Evolutionary conservation across 2,113 vertebrate genomes (phyloP).

Genomic region (Galemys pyrenaicus): DNA sequence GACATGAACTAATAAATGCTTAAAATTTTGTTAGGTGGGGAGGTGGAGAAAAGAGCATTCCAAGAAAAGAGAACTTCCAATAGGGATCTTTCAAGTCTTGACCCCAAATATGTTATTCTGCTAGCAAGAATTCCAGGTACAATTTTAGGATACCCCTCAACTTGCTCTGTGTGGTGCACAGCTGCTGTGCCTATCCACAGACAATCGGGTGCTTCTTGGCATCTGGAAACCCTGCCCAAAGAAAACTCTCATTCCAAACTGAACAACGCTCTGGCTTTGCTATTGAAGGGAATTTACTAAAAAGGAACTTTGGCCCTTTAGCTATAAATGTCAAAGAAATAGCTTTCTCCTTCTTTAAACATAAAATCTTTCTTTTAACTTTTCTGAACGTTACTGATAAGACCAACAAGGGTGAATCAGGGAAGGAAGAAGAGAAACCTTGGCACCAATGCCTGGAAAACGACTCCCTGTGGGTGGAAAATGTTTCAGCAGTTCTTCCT

Average conservation of each 20-base stretch:
- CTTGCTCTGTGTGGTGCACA: fast-evolving
- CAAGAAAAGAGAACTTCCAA: neutral
- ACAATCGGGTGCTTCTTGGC: fast-evolving
- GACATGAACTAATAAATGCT: neutral
- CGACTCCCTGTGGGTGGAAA: conserved; percentile 42
- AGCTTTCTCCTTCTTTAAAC: conserved; percentile 33
- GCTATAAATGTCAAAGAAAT: conserved; percentile 11
- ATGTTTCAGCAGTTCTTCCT: conserved; percentile 52
- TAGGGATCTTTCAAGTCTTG: neutral
- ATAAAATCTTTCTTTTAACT: neutral
- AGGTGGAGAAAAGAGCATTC: neutral
- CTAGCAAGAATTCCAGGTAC: neutral
- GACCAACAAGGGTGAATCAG: neutral
- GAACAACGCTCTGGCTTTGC: neutral
- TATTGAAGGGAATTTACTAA: neutral
- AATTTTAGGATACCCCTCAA: neutral
- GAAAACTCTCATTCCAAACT: neutral
- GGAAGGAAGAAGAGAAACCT: conserved; percentile 47
- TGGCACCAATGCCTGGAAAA: conserved; percentile 53
- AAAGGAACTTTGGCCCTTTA: neutral
- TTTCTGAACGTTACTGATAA: conserved; percentile 46
- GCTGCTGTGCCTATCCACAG: fast-evolving
- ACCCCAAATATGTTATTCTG: neutral
- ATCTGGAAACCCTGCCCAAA: neutral
- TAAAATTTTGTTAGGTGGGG: neutral